Evolutionary conservation across 2,888 invertebrate species (phyloP).

Genomic region (Helleia helle): DNA sequence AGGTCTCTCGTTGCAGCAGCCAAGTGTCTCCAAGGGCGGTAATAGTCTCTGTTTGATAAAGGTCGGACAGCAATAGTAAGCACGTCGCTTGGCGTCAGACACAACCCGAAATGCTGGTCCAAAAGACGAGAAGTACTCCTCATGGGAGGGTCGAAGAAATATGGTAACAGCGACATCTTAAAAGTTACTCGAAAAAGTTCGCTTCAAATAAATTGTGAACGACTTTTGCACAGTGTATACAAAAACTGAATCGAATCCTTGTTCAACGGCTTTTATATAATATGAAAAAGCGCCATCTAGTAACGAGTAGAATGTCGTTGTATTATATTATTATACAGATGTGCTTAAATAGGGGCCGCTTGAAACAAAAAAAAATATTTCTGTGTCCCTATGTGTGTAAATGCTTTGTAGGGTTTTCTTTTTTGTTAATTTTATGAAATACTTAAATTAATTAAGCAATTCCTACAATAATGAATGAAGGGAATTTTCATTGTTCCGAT

Average conservation of each 20-base stretch:
- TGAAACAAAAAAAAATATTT: no score
- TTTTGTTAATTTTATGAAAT: no score
- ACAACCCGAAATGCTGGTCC: slow-evolving; percentile 46
- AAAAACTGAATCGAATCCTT: slow-evolving; percentile 11
- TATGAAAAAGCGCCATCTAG: slow-evolving; percentile 37
- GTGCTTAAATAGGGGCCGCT: slow-evolving; percentile 20
- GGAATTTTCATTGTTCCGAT: no score
- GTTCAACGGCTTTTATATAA: slow-evolving; percentile 19
- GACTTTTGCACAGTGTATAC: neutral
- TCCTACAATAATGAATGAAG: no score
- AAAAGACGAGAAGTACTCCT: slow-evolving; percentile 29
- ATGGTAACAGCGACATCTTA: slow-evolving; percentile 57
- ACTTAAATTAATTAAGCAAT: no score
- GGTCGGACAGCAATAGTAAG: slow-evolving; percentile 40
- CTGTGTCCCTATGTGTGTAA: no score
- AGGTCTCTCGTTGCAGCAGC: slow-evolving; percentile 50
- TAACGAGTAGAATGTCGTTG: slow-evolving; percentile 29
- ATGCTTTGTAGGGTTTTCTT: no score
- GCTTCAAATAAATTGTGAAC: neutral
- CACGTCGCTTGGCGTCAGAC: slow-evolving; percentile 41
- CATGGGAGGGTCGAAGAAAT: slow-evolving; percentile 36
- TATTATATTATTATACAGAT: slow-evolving; percentile 29
- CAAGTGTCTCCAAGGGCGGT: slow-evolving; percentile 77
- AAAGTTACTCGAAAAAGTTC: neutral
- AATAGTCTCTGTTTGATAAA: slow-evolving; percentile 30